These are phyloP conservation scores for Toxotes lorentzi DNA, from an alignment of 2,797 vertebrate genomes.

Conservation along the genomic window DNA sequence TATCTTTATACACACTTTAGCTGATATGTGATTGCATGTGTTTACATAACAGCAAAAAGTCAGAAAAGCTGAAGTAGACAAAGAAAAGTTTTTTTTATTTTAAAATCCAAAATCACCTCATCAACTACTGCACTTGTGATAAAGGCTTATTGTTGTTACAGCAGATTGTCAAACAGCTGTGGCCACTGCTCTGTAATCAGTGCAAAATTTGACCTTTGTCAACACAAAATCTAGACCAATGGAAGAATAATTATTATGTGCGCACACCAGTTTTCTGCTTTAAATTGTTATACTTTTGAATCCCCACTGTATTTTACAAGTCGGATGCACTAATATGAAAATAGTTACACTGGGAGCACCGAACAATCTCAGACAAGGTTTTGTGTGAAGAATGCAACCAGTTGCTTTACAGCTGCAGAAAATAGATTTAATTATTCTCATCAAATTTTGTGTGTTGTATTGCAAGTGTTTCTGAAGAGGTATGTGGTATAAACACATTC, in stretches of 20 bases:
- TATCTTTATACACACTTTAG: not conserved
- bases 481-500: constrained; percentile 20
- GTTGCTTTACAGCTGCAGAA: not conserved
- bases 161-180: not conserved
- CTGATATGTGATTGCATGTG: too few species aligned
- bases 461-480: not conserved
- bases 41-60: not conserved
- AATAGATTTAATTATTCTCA: not conserved
- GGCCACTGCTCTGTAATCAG: not conserved
- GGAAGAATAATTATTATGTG: not conserved
- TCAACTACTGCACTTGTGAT: not conserved
- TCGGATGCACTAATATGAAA: not conserved
- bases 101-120: not conserved
- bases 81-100: not conserved
- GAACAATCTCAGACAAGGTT: not conserved
- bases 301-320: not conserved
- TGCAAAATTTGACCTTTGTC: not conserved
- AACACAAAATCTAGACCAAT: not conserved
- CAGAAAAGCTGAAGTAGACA: not conserved
- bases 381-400: too few species aligned
- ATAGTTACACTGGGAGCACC: not conserved
- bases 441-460: not conserved
- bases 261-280: not conserved
- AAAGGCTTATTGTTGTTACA: not conserved
- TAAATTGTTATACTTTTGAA: not conserved